These are phyloP conservation scores for Ctena decussata DNA, from an alignment of 2,888 invertebrate species.

Conservation along the genomic window DNA sequence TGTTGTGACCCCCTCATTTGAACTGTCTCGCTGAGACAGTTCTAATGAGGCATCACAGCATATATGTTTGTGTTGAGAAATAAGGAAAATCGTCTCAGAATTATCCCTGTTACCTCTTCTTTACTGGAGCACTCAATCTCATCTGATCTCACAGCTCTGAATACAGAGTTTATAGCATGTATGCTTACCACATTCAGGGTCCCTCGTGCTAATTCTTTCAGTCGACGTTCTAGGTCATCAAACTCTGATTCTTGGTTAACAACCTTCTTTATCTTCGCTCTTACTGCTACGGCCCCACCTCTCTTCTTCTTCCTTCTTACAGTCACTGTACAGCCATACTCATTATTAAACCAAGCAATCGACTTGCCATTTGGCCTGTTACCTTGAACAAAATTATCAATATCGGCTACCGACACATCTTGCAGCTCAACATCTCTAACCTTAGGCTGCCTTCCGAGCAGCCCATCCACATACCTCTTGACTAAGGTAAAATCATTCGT, in stretches of 20 bases:
- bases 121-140: too few relatives aligned
- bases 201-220: slow-evolving; percentile 24
- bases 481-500: background rate
- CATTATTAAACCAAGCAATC: background rate
- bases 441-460: background rate
- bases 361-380: background rate
- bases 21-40: too few relatives aligned
- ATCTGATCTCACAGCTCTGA: too few relatives aligned
- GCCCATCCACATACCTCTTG: background rate
- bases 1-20: too few relatives aligned
- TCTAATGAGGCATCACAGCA: too few relatives aligned
- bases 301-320: background rate
- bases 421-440: background rate
- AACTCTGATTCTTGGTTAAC: background rate
- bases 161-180: too few relatives aligned
- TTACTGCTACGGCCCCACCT: background rate
- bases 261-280: slow-evolving; percentile 29
- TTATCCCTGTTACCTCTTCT: too few relatives aligned
- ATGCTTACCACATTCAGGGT: background rate
- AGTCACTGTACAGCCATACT: background rate
- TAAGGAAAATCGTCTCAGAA: too few relatives aligned
- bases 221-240: background rate
- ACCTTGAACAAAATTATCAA: background rate
- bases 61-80: too few relatives aligned
- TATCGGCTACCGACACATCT: background rate